A percentile compares a stretch with the other conserved stretches of the same genome.
Evolutionary conservation across 2,113 vertebrate species (phyloP).

Genomic region (Piprites chloris): DNA sequence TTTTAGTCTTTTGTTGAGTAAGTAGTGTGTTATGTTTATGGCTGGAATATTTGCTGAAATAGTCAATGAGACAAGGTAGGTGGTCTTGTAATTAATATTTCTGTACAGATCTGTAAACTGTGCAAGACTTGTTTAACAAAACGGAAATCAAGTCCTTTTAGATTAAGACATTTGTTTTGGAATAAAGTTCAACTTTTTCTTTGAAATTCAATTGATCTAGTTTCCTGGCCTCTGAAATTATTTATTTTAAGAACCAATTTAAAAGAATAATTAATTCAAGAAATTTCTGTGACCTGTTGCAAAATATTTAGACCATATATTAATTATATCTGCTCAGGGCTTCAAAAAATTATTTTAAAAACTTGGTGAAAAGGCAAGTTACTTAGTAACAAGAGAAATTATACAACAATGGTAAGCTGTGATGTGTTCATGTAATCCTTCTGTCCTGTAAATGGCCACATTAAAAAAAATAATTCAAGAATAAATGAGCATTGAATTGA

Average conservation of each 20-base stretch:
- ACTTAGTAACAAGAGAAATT: not conserved
- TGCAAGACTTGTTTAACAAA: slow-evolving; percentile 49
- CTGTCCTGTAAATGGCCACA: not conserved
- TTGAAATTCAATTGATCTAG: slow-evolving; percentile 42
- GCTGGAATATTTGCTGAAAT: slow-evolving; percentile 28
- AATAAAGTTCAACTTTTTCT: slow-evolving; percentile 37
- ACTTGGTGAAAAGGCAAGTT: not conserved
- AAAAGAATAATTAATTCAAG: slow-evolving; percentile 26
- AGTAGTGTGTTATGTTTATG: slow-evolving; percentile 22
- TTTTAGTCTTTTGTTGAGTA: not conserved
- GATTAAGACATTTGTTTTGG: slow-evolving; percentile 55
- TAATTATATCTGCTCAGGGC: not conserved
- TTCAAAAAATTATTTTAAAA: slow-evolving; percentile 19
- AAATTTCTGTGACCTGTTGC: slow-evolving; percentile 6
- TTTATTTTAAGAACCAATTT: slow-evolving; percentile 48
- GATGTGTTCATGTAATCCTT: not conserved
- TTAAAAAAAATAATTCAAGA: not conserved
- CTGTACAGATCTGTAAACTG: slow-evolving; percentile 51
- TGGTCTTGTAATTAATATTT: slow-evolving; percentile 67
- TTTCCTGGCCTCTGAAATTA: slow-evolving; percentile 24
- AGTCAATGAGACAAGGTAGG: slow-evolving; percentile 33
- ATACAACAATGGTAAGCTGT: not conserved
- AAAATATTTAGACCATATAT: slow-evolving; percentile 68
- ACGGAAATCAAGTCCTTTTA: slow-evolving; percentile 21
- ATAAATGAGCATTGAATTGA: not conserved